Conservation (phyloP, 1,140 invertebrate species). For the Heliconius melpomene region DNA sequence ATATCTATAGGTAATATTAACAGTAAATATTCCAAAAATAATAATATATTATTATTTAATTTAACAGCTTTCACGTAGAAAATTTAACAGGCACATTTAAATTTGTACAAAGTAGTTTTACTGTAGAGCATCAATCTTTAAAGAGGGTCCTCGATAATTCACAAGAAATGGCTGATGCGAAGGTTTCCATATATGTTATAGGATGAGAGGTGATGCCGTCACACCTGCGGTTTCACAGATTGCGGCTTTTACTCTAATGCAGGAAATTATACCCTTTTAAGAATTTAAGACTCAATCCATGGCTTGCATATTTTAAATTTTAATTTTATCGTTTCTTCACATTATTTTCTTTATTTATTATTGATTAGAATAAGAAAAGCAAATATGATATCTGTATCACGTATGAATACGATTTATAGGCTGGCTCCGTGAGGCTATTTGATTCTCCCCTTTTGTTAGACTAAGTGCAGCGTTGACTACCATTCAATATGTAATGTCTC, state of each 20-base stretch:
- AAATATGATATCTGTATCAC: no score
- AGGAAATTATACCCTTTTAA: slow-evolving; percentile 47
- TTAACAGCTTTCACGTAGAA: not conserved
- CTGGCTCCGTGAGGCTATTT: no score
- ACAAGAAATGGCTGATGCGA: slow-evolving; percentile 8
- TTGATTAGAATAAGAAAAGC: no score
- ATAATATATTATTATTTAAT: no score
- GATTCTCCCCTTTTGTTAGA: no score
- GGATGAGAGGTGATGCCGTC: slow-evolving; percentile 4
- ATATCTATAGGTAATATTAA: no score
- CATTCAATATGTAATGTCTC: no score
- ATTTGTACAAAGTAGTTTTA: not conserved
- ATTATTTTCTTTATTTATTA: no score
- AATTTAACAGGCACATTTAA: not conserved
- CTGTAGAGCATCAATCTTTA: not conserved
- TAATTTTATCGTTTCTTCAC: not conserved
- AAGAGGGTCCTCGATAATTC: not conserved
- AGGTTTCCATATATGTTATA: slow-evolving; percentile 21
- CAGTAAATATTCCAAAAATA: no score
- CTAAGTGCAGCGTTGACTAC: no score
- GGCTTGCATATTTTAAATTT: not conserved
- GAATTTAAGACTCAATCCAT: slow-evolving; percentile 39
- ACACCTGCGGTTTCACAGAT: slow-evolving; percentile 45
- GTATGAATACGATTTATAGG: no score
- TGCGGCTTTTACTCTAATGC: slow-evolving; percentile 46